Percentiles rank a stretch among this genome's conserved stretches.
Conservation (phyloP, 2,797 vertebrate species). For the Agapornis canus region DNA sequence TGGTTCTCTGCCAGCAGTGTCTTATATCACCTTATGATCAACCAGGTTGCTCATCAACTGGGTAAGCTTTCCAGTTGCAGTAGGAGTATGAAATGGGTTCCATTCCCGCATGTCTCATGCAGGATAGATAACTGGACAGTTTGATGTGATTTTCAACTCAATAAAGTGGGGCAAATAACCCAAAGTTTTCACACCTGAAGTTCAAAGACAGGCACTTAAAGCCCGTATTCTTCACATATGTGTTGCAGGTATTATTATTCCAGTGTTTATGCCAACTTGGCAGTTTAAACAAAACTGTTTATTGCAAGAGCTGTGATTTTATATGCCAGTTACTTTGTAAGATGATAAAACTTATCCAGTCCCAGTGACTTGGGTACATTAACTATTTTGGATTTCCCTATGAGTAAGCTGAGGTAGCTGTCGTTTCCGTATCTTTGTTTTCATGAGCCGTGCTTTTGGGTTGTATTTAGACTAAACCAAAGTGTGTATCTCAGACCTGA, state of each 20-base stretch:
- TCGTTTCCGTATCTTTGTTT: background rate
- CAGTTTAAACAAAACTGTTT: background rate
- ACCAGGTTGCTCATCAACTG: background rate
- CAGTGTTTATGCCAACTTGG: background rate
- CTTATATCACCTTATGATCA: background rate
- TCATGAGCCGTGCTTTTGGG: background rate
- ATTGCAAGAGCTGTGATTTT: background rate
- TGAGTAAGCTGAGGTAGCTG: background rate
- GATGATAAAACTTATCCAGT: background rate
- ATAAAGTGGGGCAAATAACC: background rate
- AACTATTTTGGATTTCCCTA: background rate
- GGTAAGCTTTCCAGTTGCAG: background rate
- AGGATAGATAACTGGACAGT: background rate
- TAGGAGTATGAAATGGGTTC: background rate
- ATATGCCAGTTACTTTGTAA: background rate
- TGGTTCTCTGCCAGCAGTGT: background rate
- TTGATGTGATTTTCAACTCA: background rate
- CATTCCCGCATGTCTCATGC: accelerated
- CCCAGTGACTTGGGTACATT: too few relatives aligned
- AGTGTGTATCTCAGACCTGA: background rate
- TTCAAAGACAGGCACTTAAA: background rate
- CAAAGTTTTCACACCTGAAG: background rate
- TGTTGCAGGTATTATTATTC: background rate
- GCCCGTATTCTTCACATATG: background rate
- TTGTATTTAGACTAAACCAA: background rate